Evolutionary conservation across 2,888 invertebrate genomes (phyloP).

Genomic region (Eilema depressum): DNA sequence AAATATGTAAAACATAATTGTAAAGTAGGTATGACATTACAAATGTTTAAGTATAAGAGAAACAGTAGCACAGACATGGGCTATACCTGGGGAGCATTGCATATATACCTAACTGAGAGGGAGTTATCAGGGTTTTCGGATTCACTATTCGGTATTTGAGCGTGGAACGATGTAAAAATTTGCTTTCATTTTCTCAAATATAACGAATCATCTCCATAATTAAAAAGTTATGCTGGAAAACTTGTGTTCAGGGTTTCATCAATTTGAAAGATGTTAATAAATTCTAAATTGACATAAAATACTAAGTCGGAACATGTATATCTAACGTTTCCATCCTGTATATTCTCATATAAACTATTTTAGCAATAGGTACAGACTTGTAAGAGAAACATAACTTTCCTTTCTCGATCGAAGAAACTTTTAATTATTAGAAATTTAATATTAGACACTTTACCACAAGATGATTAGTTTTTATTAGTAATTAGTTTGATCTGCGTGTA

Average conservation of each 20-base stretch:
- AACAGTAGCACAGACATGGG: no score
- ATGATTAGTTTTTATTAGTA: no score
- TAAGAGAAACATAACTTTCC: background rate
- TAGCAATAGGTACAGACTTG: background rate
- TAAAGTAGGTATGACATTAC: no score
- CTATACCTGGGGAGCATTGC: no score
- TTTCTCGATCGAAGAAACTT: background rate
- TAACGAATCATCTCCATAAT: background rate
- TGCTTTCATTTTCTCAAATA: background rate
- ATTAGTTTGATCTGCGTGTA: background rate
- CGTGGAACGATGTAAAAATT: background rate
- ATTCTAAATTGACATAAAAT: background rate
- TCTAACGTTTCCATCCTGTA: background rate
- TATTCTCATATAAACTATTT: background rate
- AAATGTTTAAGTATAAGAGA: no score
- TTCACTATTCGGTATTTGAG: background rate
- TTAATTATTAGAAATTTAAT: conserved; percentile 4
- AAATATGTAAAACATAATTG: background rate
- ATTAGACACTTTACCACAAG: background rate
- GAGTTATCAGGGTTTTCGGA: background rate
- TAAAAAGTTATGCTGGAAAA: background rate
- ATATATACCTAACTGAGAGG: no score
- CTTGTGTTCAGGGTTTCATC: background rate
- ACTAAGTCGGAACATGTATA: background rate
- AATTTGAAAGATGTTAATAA: background rate